Percentiles rank a stretch among this genome's conserved stretches.
These are phyloP conservation scores for Galerucella nymphaeae DNA, from an alignment of 2,888 invertebrate species.

Conservation along the genomic window DNA sequence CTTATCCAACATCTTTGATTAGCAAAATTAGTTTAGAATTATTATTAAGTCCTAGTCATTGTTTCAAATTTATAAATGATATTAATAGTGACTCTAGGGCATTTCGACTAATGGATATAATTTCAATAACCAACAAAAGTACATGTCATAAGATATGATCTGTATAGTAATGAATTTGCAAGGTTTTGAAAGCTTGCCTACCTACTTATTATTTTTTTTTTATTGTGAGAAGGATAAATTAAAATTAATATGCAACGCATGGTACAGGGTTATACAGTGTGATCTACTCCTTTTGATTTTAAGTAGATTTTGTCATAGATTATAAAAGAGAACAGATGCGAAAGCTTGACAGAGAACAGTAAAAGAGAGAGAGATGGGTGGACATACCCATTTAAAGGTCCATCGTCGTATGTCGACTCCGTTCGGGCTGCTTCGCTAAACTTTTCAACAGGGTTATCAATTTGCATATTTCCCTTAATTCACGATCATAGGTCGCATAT, in stretches of 20 bases:
- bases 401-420: too few species aligned
- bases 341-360: too few species aligned
- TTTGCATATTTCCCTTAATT: too few species aligned
- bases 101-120: slow-evolving; percentile 25
- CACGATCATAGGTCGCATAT: too few species aligned
- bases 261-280: not conserved
- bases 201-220: slow-evolving; percentile 10
- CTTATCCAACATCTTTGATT: slow-evolving; percentile 1
- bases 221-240: not conserved
- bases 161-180: slow-evolving; percentile 13
- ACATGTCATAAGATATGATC: slow-evolving; percentile 21
- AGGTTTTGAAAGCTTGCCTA: slow-evolving; percentile 11
- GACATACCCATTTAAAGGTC: too few species aligned
- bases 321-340: too few species aligned
- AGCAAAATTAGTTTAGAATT: slow-evolving; percentile 5
- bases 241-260: not conserved
- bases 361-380: too few species aligned
- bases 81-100: slow-evolving; percentile 16
- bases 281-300: too few species aligned
- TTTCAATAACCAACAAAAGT: slow-evolving; percentile 10
- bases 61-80: slow-evolving; percentile 14
- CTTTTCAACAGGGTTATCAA: too few species aligned
- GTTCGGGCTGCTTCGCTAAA: too few species aligned
- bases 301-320: too few species aligned
- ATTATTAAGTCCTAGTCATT: slow-evolving; percentile 1